These are phyloP conservation scores for Passer domesticus DNA, from an alignment of 2,113 vertebrate species.

Conservation along the genomic window DNA sequence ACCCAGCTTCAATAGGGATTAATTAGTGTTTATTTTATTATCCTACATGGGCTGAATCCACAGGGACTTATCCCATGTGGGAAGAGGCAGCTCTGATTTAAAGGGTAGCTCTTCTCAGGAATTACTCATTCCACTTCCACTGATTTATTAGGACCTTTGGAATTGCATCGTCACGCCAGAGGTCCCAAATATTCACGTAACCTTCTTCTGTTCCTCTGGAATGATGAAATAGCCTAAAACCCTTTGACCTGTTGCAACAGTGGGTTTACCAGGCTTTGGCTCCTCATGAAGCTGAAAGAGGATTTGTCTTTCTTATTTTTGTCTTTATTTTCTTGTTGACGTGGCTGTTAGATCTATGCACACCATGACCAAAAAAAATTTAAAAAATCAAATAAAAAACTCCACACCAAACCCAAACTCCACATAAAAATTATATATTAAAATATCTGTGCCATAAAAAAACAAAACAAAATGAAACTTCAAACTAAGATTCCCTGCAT, in stretches of 20 bases:
- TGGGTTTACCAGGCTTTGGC: background rate
- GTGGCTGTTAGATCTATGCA: background rate
- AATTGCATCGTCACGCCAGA: background rate
- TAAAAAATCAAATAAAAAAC: too few relatives aligned
- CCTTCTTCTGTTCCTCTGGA: background rate
- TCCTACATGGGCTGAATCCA: accelerated
- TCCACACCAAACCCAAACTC: background rate
- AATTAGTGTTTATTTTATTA: background rate
- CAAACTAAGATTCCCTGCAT: background rate
- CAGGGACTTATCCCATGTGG: accelerated
- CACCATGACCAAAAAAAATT: background rate
- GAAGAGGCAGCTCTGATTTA: background rate
- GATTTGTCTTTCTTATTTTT: background rate
- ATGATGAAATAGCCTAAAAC: background rate
- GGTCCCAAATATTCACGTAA: background rate
- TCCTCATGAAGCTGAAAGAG: background rate
- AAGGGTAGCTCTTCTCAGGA: background rate
- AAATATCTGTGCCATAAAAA: background rate
- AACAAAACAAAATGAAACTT: background rate
- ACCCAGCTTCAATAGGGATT: background rate
- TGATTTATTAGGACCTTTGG: background rate
- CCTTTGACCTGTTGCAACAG: background rate
- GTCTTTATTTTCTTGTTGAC: background rate
- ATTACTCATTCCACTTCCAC: background rate
- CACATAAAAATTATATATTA: background rate